Evolutionary conservation across 2,888 invertebrate genomes (phyloP).

Genomic region (Phanerotoma sp.): DNA sequence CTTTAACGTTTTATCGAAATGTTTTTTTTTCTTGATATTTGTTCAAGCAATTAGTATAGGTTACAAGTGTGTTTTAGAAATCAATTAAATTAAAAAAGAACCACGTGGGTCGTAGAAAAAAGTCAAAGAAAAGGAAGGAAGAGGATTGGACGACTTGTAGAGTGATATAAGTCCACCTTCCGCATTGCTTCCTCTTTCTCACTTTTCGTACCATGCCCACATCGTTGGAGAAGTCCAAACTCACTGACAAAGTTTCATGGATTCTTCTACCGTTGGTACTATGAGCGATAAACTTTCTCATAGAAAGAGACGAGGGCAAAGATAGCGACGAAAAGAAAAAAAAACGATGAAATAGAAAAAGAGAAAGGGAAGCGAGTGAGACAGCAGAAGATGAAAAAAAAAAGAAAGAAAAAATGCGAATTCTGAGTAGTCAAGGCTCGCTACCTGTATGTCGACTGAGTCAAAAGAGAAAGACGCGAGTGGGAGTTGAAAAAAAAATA

Average conservation of each 20-base stretch:
- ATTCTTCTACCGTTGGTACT: constrained; percentile 5
- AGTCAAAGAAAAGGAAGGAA: not conserved
- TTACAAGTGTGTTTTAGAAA: too few relatives aligned
- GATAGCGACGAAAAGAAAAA: constrained; percentile 11
- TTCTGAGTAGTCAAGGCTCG: constrained; percentile 11
- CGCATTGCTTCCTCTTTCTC: constrained; percentile 6
- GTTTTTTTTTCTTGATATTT: too few relatives aligned
- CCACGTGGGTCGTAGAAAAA: not conserved
- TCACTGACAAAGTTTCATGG: constrained; percentile 13
- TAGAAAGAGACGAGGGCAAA: constrained; percentile 3
- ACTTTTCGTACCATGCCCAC: constrained; percentile 2
- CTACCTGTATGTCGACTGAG: constrained; percentile 6
- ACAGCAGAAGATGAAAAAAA: too few relatives aligned
- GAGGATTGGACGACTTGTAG: not conserved
- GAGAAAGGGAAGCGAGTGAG: too few relatives aligned
- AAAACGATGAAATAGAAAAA: constrained; percentile 10
- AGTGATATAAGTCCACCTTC: constrained; percentile 15
- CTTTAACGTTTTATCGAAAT: too few relatives aligned
- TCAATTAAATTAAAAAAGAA: not conserved
- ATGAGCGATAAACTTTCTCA: constrained; percentile 16
- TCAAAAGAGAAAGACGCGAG: constrained; percentile 13
- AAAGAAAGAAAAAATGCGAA: constrained; percentile 16
- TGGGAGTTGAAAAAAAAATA: too few relatives aligned
- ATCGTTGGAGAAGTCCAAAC: constrained; percentile 15
- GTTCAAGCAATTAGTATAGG: too few relatives aligned